These are phyloP conservation scores for Artemia sp. DNA, from an alignment of 2,888 invertebrate genomes.

Conservation along the genomic window DNA sequence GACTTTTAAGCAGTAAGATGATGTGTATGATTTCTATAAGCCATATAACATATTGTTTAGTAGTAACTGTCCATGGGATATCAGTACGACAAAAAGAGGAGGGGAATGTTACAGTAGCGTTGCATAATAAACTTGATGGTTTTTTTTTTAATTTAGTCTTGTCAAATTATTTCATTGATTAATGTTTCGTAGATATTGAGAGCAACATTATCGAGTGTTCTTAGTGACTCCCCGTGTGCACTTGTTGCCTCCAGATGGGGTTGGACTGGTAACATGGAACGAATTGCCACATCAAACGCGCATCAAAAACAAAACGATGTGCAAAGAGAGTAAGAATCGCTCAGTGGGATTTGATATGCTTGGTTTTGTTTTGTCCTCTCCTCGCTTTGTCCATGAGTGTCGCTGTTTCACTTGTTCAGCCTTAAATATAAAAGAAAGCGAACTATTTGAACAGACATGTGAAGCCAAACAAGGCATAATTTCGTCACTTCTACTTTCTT, in stretches of 20 bases:
- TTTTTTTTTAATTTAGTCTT: not conserved
- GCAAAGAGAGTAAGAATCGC: constrained; percentile 45
- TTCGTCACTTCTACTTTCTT: not conserved
- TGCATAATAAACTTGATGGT: not conserved
- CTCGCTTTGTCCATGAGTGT: too few relatives aligned
- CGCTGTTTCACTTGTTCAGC: too few relatives aligned
- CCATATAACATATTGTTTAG: too few relatives aligned
- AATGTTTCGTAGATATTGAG: constrained; percentile 42
- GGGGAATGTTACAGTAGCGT: not conserved
- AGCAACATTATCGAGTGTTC: constrained; percentile 66
- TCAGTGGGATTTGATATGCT: too few relatives aligned
- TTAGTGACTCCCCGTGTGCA: constrained; percentile 83
- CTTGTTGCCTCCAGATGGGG: constrained; percentile 90
- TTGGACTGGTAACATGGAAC: constrained; percentile 99
- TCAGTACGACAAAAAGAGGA: too few relatives aligned
- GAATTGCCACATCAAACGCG: constrained; percentile 82
- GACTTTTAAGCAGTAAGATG: too few relatives aligned
- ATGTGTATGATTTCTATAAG: too few relatives aligned
- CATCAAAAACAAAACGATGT: constrained; percentile 89
- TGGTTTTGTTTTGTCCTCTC: too few relatives aligned
- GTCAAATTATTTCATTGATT: constrained; percentile 20
- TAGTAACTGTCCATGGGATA: too few relatives aligned
- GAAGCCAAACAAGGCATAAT: too few relatives aligned
- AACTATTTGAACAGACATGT: too few relatives aligned
- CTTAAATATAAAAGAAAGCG: too few relatives aligned